Evolutionary conservation across 2,797 vertebrate species (phyloP).

Genomic region (Dicrostonyx torquatus): DNA sequence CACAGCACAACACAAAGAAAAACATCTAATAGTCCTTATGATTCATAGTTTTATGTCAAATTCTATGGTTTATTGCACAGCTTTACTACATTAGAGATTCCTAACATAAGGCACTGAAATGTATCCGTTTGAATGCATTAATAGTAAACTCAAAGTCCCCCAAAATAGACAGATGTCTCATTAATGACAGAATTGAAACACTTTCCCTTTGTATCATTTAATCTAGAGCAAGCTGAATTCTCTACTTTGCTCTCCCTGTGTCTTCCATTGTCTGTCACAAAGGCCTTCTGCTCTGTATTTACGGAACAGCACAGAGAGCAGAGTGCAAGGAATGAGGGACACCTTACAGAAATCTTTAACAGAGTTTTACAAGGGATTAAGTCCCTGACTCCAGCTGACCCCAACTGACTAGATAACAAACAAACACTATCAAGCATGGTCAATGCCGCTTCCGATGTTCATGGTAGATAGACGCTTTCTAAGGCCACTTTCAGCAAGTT

Average conservation of each 20-base stretch:
- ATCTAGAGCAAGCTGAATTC: not conserved
- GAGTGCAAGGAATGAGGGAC: not conserved
- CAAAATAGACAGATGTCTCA: not conserved
- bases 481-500: not conserved
- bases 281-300: not conserved
- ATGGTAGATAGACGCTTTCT: not conserved
- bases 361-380: not conserved
- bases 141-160: not conserved
- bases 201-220: not conserved
- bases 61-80: not conserved
- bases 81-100: not conserved
- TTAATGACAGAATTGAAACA: not conserved
- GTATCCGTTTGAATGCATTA: not conserved
- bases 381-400: not conserved
- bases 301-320: not conserved
- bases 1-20: not conserved
- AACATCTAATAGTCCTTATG: not conserved
- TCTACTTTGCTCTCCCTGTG: not conserved
- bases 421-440: not conserved
- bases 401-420: not conserved
- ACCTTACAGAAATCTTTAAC: not conserved
- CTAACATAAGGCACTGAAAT: not conserved
- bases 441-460: not conserved
- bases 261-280: not conserved
- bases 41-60: constrained; percentile 30